These are phyloP conservation scores for Scytalopus superciliaris DNA, from an alignment of 2,113 vertebrate species.

Conservation along the genomic window DNA sequence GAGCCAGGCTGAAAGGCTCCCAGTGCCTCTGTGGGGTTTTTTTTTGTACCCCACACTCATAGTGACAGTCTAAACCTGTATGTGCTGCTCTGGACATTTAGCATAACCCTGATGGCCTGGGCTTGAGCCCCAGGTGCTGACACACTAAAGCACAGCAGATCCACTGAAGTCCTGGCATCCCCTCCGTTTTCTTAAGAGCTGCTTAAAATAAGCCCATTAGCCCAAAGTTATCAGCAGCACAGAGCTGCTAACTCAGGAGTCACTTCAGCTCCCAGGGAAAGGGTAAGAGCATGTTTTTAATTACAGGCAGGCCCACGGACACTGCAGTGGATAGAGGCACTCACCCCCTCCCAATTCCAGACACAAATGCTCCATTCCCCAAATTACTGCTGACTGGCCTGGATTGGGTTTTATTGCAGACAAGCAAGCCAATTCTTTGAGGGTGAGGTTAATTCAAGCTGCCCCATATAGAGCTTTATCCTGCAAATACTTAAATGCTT, in stretches of 20 bases:
- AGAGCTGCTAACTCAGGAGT: background rate
- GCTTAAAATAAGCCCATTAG: constrained; percentile 70
- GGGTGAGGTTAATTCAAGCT: background rate
- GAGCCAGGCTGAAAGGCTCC: background rate
- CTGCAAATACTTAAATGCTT: background rate
- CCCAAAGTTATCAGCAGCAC: constrained; percentile 11
- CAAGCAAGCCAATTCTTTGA: background rate
- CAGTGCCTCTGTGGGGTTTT: background rate
- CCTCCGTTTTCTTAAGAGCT: constrained; percentile 5
- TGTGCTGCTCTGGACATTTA: background rate
- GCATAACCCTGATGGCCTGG: background rate
- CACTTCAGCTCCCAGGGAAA: background rate
- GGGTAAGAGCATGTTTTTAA: background rate
- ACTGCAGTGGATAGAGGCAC: background rate
- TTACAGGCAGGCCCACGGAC: accelerated
- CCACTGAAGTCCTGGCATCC: background rate
- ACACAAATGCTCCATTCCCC: background rate
- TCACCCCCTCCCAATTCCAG: background rate
- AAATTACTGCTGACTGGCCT: background rate
- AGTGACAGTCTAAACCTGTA: background rate
- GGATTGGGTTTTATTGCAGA: constrained; percentile 21
- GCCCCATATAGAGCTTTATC: background rate
- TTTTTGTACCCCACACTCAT: background rate
- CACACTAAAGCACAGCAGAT: constrained; percentile 11
- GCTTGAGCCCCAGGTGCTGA: background rate